These are phyloP conservation scores for Lepilemur ruficaudatus DNA, from an alignment of 2,797 vertebrate species.

Conservation along the genomic window DNA sequence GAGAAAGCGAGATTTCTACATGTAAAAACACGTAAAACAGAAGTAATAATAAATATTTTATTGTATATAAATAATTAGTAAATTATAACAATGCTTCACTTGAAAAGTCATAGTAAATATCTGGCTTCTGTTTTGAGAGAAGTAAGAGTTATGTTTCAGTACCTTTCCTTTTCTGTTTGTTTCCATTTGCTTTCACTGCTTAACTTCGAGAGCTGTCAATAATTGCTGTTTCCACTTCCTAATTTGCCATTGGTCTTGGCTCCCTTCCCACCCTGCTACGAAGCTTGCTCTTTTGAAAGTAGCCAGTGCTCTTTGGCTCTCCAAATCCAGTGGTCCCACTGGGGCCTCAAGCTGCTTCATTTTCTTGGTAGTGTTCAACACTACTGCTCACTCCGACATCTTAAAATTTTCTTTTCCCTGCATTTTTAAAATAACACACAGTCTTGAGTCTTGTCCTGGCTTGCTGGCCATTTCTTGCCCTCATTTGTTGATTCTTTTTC, in stretches of 20 bases:
- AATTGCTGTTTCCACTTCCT: neutral
- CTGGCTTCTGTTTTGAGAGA: neutral
- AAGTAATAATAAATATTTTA: neutral
- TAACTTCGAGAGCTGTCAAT: neutral
- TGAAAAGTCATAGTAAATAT: neutral
- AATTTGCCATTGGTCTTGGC: neutral
- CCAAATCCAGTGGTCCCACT: neutral
- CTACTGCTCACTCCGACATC: fast-evolving
- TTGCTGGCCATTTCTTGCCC: neutral
- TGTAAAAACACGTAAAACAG: neutral
- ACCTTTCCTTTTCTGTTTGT: neutral
- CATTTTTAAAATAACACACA: neutral
- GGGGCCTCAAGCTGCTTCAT: neutral
- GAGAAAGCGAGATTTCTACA: neutral
- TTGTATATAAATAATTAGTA: neutral
- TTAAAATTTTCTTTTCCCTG: neutral
- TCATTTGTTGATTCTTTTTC: neutral
- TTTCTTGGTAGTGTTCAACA: neutral
- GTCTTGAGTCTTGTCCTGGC: neutral
- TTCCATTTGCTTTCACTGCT: slow-evolving; percentile 6
- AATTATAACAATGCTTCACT: neutral
- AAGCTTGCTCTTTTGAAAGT: neutral
- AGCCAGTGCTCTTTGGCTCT: neutral
- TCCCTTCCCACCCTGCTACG: neutral
- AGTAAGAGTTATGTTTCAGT: neutral